Evolutionary conservation across 2,797 vertebrate genomes (phyloP), one percentile per base, ranked within the genome.

Genomic region (Ibycter americanus): DNA sequence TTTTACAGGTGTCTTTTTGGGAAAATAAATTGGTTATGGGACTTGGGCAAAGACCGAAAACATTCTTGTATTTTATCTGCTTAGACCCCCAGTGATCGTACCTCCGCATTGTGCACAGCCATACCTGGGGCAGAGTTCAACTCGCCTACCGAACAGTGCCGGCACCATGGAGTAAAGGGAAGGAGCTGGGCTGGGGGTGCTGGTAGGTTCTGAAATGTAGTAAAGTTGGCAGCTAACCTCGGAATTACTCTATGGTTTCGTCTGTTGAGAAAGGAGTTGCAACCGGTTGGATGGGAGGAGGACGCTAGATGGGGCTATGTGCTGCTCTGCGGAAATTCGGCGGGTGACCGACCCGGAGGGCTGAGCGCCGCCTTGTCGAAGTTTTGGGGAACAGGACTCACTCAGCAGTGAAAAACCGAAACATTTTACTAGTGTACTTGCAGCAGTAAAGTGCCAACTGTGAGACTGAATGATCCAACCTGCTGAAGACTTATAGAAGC

Each of bases 271-370:
- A 79, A 26, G 0, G 1, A 26, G 13, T 2, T 31, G 5, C 6
- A 38, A 1, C 7, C 63, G 7, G 5, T 9, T 15, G 22, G 51
- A 15, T 25, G 56, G 61, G 44, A 40, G 32, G 25, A 54, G 76
- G 86, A 79, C 92, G 36, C 83, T 72, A 96, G 96, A 18, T 73
- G 95, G 96, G 78, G 96, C 93, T 65, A 8, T 5, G 16, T 40
- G 63, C 42, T 49, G n/a, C 62, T 52, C 40, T 29, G 56, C 74
- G 56, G 67, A 23, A 38, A 5, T 2, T 0, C 52, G 4, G 47
- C 2, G 21, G 5, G 14, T 52, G 80, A 46, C 1, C 12, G 29
- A 9, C 47, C 17, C 70, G 16, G 51, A 25, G 3, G 8, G 32
- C 8, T 9, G 2, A 22, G 20, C 68, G 59, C 40, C 27, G 18